A percentile compares a stretch with the other conserved stretches of the same genome.
phyloP scores from a whole-genome alignment of 2,888 invertebrate genomes.

The Machimus atricapillus region DNA sequence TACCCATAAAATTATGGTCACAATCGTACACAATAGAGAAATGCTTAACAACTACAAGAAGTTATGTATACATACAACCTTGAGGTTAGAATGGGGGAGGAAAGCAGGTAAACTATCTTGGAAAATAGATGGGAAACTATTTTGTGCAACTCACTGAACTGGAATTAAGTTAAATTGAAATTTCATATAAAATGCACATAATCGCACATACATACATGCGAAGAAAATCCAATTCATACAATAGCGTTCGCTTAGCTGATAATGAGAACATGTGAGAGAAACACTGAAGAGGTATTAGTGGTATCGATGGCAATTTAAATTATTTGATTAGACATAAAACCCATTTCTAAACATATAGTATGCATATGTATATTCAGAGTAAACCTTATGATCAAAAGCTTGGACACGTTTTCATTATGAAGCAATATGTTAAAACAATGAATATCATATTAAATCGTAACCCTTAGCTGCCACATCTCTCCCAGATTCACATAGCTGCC shows the following conservation, averaged over 20 bases:
- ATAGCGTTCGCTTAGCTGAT: neutral
- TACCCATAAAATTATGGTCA: neutral
- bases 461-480: too few species aligned
- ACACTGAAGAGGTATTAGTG: neutral
- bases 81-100: neutral
- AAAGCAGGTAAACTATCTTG: neutral
- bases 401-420: too few species aligned
- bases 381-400: too few species aligned
- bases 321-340: neutral
- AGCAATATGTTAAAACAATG: too few species aligned
- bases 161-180: neutral
- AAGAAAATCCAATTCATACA: neutral
- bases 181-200: neutral
- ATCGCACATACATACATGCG: neutral
- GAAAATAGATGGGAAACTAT: neutral
- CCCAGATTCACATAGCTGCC: too few species aligned
- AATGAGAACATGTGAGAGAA: neutral
- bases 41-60: neutral
- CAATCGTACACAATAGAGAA: neutral
- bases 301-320: neutral
- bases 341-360: too few species aligned
- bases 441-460: too few species aligned
- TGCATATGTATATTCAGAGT: too few species aligned
- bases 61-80: neutral
- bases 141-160: neutral